phyloP scores from a whole-genome alignment of 1,140 invertebrate genomes.

The Triops cancriformis region DNA sequence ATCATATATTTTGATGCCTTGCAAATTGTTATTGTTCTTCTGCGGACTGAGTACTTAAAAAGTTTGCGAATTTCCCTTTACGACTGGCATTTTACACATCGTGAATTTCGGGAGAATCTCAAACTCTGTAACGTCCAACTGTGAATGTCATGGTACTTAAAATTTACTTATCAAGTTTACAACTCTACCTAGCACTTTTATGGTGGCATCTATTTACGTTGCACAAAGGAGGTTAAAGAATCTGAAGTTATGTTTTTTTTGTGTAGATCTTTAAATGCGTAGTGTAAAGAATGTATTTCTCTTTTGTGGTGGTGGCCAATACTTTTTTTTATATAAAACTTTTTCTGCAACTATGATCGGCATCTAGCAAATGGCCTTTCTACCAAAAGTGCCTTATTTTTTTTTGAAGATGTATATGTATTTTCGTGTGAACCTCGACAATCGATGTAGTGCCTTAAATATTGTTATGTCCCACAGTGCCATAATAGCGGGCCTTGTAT shows the following conservation, averaged over 20 bases:
- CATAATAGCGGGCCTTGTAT: background rate
- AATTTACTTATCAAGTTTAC: background rate
- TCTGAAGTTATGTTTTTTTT: background rate
- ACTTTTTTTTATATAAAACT: background rate
- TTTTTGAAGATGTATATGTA: background rate
- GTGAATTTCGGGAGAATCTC: background rate
- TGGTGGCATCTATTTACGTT: too few relatives aligned
- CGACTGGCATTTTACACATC: too few relatives aligned
- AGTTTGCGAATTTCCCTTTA: too few relatives aligned
- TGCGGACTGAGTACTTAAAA: background rate
- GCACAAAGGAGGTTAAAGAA: too few relatives aligned
- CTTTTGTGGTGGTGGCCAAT: background rate
- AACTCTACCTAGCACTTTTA: background rate
- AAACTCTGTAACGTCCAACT: background rate
- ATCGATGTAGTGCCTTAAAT: background rate
- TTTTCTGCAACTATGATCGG: background rate
- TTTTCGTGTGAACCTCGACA: background rate
- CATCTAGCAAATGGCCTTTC: background rate
- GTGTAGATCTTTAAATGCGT: background rate
- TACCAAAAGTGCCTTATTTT: background rate
- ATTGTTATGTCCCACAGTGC: constrained; percentile 1
- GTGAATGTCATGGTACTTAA: background rate
- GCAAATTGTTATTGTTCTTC: background rate
- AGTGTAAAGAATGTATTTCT: background rate
- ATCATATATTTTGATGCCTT: background rate